Evolutionary conservation across 2,113 vertebrate species (phyloP), one percentile per base, ranked within the genome.

Genomic region (Poicephalus gulielmi): DNA sequence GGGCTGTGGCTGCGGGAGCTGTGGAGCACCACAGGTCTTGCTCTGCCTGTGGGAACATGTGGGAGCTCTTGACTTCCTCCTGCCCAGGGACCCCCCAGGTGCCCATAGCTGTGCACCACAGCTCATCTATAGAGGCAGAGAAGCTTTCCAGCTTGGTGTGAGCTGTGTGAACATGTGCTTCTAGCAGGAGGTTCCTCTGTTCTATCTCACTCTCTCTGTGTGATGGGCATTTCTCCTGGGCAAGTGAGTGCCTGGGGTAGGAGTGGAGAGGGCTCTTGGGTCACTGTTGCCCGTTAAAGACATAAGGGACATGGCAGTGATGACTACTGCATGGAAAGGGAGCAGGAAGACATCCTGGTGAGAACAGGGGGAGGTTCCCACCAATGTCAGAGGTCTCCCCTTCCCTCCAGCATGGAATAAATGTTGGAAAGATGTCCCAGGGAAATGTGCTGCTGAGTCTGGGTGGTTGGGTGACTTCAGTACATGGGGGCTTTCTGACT

Each of bases 201-300:
- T 28, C 43, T 84, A 37, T 37, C 44, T 37, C 63, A 16, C 0
- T 20, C 27, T 62, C 30, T 30, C 31, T 0, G 0, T 31, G 60
- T 14, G 9, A 55, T 31, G 43, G 27, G 11, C 12, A 2, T 92
- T 71, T 63, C 55, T 59, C 0, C 55, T 20, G 74, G n/a, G 35
- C 25, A 15, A 30, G 25, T 0, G 3, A 35, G 41, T 4, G 6
- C 13, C 41, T 44, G 46, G 35, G 3, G 14, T 19, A 69, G 49
- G 74, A 63, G 39, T 10, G 30, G 59, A 44, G 67, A 24, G 23
- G 50, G 28, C 33, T 82, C 57, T 55, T 0, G 0, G 17, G 31
- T 67, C 53, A 8, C 53, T 64, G 47, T 27, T 66, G 66, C 50
- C 64, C 9, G 3, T 47, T 60, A 46, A 37, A 77, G n/a, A 24